A percentile compares a stretch with the other conserved stretches of the same genome.
These are phyloP conservation scores for Ovis aries DNA, from an alignment of 2,113 vertebrate species.

Conservation along the genomic window DNA sequence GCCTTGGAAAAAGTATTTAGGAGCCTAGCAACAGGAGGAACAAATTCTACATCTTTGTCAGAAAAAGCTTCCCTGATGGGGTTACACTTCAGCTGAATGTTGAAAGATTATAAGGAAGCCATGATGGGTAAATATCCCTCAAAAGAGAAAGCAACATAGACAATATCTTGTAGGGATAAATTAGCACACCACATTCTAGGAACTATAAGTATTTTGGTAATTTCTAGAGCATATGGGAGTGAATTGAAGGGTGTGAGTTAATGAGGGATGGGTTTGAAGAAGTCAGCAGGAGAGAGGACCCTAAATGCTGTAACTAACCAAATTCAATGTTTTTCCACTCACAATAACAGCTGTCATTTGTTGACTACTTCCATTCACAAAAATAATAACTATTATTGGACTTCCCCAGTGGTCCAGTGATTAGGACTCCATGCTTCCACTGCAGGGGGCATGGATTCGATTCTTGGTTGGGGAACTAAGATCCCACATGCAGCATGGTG, in stretches of 20 bases:
- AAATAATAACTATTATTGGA: neutral
- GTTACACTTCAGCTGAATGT: neutral
- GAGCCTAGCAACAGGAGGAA: neutral
- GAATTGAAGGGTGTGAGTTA: neutral
- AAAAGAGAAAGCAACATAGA: neutral
- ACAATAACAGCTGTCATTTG: neutral
- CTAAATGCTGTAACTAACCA: neutral
- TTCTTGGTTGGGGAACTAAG: neutral
- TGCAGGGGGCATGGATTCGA: neutral
- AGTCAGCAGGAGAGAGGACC: neutral
- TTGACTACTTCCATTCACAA: neutral
- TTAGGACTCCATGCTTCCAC: neutral
- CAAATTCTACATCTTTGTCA: neutral
- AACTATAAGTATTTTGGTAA: neutral
- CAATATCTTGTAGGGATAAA: neutral
- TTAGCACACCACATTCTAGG: neutral
- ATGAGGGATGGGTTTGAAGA: constrained; percentile 1
- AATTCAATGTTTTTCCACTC: neutral
- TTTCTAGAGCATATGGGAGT: neutral
- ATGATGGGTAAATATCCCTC: neutral
- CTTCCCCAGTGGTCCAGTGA: neutral
- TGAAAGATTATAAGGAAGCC: neutral
- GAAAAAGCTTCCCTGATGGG: neutral
- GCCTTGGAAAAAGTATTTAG: constrained; percentile 12
- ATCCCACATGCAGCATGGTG: neutral